Conservation (phyloP, 2,797 vertebrate species). For the Malurus splendens region DNA sequence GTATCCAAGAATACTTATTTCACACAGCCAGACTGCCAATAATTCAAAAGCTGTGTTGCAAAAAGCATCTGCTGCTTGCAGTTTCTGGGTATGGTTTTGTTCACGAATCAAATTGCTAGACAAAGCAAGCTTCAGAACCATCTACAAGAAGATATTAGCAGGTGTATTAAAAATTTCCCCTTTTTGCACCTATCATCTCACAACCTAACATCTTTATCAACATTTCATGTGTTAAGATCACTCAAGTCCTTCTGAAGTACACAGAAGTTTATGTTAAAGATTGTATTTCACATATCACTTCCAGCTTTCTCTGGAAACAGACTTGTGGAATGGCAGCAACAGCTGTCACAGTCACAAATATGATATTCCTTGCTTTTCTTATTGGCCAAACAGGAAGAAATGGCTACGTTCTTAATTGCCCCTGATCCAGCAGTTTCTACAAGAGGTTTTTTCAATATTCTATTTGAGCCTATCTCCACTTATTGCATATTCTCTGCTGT, state of each 20-base stretch:
- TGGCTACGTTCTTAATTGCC: rapidly evolving
- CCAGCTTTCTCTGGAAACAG: neutral
- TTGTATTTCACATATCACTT: neutral
- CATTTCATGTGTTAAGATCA: neutral
- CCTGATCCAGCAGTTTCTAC: neutral
- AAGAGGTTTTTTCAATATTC: neutral
- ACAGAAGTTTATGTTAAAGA: neutral
- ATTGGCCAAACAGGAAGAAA: neutral
- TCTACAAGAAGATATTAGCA: neutral
- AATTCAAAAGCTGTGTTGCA: neutral
- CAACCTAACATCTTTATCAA: neutral
- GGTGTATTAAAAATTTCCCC: neutral
- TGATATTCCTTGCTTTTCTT: neutral
- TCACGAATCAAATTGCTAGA: neutral
- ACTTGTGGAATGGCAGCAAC: neutral
- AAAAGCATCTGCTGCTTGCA: neutral
- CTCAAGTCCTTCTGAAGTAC: neutral
- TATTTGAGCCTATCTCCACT: neutral
- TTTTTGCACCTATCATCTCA: neutral
- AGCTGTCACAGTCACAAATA: neutral
- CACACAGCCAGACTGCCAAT: neutral
- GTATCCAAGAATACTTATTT: neutral
- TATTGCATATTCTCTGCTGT: neutral
- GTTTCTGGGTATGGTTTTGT: neutral
- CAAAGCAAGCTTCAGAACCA: neutral